Evolutionary conservation across 2,888 invertebrate species (phyloP).

Genomic region (Leucoma salicis): DNA sequence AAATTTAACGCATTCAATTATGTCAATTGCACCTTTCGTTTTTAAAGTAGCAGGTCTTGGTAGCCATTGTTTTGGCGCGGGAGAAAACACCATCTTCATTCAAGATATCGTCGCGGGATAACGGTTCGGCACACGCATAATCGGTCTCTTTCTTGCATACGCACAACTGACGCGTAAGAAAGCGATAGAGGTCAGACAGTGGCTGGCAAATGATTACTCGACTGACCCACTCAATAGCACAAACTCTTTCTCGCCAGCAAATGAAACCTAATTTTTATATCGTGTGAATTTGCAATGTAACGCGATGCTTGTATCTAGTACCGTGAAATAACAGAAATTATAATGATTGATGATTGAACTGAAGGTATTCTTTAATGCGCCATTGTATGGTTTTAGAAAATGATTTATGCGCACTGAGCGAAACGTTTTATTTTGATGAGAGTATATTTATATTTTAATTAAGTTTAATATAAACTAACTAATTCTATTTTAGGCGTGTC

Average conservation of each 20-base stretch:
- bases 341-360: conserved; percentile 42
- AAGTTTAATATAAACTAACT: no score
- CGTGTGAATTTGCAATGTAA: conserved; percentile 72
- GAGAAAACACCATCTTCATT: conserved; percentile 82
- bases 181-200: conserved; percentile 56
- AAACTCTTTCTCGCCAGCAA: conserved; percentile 83
- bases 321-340: conserved; percentile 66
- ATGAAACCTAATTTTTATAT: conserved; percentile 79
- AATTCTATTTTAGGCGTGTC: no score
- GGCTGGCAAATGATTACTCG: conserved; percentile 76
- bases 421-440: conserved; percentile 10
- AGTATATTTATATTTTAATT: neutral
- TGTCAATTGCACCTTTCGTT: conserved; percentile 67
- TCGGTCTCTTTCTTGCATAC: conserved; percentile 39
- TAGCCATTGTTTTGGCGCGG: conserved; percentile 77
- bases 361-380: conserved; percentile 35
- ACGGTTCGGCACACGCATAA: conserved; percentile 75
- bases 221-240: conserved; percentile 80
- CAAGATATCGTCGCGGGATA: conserved; percentile 79
- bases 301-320: conserved; percentile 48
- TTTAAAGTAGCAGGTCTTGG: conserved; percentile 66
- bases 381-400: conserved; percentile 22
- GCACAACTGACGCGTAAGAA: conserved; percentile 23
- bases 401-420: conserved; percentile 13
- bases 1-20: conserved; percentile 53